These are phyloP conservation scores for Aleiodes alternator DNA, from an alignment of 2,888 invertebrate genomes.

Conservation along the genomic window DNA sequence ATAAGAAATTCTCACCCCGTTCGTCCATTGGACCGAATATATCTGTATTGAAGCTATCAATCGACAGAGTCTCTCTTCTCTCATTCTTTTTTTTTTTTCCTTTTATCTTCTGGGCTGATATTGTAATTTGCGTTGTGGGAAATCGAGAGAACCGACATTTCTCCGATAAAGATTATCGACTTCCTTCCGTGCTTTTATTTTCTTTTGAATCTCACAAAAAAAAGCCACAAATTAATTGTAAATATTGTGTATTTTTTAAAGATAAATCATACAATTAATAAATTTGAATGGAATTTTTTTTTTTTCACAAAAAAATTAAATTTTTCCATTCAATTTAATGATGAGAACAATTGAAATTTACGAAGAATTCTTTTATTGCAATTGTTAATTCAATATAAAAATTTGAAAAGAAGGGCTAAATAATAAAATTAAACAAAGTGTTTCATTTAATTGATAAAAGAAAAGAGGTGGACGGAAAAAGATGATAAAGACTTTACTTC, in stretches of 20 bases:
- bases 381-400: not conserved
- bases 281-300: too few species aligned
- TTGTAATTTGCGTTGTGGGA: constrained; percentile 45
- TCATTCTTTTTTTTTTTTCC: constrained; percentile 22
- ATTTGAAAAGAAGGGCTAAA: constrained; percentile 1
- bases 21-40: constrained; percentile 62
- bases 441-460: constrained; percentile 60
- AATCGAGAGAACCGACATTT: constrained; percentile 29
- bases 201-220: constrained; percentile 27
- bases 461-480: constrained; percentile 48
- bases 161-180: constrained; percentile 41
- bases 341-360: constrained; percentile 18
- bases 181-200: constrained; percentile 36
- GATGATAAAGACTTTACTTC: constrained; percentile 60
- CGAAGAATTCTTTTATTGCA: not conserved
- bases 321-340: too few species aligned
- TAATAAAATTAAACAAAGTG: constrained; percentile 44
- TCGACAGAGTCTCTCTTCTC: constrained; percentile 14
- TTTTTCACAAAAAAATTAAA: too few species aligned
- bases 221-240: constrained; percentile 19
- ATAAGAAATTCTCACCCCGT: constrained; percentile 67
- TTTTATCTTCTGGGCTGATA: constrained; percentile 47
- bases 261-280: too few species aligned
- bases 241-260: too few species aligned
- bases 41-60: constrained; percentile 71